Conservation (phyloP, 2,797 vertebrate species). For the Chelonia mydas region DNA sequence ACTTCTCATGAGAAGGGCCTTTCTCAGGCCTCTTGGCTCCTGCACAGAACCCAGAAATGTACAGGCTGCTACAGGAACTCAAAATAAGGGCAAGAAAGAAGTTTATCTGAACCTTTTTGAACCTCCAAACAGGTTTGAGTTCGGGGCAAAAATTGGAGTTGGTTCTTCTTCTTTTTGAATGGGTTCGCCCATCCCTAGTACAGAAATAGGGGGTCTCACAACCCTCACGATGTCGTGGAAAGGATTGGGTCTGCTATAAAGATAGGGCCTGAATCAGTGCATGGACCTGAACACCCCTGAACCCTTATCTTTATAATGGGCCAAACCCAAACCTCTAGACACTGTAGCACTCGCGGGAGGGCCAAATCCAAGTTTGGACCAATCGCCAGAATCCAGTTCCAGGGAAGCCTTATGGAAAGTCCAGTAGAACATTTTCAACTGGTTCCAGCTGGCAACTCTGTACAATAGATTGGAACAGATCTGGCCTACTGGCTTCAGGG, state of each 20-base stretch:
- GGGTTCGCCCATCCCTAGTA: slow-evolving; percentile 62
- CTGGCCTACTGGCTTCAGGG: background rate
- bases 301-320: background rate
- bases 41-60: background rate
- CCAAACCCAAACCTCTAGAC: background rate
- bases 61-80: too few relatives aligned
- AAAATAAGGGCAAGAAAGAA: background rate
- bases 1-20: background rate
- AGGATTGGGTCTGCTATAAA: background rate
- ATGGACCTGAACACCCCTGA: background rate
- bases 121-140: slow-evolving; percentile 36
- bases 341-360: background rate
- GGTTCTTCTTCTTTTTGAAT: slow-evolving; percentile 1
- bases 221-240: background rate
- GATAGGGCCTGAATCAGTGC: background rate
- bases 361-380: background rate
- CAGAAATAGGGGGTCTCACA: background rate
- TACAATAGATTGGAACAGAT: background rate
- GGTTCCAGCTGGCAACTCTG: background rate
- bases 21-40: background rate
- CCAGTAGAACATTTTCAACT: background rate
- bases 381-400: background rate
- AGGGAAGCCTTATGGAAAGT: background rate
- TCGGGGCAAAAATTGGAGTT: slow-evolving; percentile 11
- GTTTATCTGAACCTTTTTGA: slow-evolving; percentile 9